Conservation (phyloP, 1,140 invertebrate genomes). For the Apis cerana region DNA sequence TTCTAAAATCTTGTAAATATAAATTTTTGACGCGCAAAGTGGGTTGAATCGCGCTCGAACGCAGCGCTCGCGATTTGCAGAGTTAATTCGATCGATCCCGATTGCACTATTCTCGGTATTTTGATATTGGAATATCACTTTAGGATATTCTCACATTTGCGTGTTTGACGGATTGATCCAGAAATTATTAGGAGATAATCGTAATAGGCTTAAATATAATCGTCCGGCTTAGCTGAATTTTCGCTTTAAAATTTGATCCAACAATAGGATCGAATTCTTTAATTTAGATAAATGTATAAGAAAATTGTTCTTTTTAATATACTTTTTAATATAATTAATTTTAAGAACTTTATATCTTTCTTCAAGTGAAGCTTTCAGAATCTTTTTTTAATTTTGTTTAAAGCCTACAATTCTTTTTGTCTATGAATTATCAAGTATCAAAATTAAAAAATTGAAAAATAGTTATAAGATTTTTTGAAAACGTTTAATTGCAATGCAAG, state of each 20-base stretch:
- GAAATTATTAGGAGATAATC: background rate
- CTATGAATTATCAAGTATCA: no score
- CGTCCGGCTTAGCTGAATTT: background rate
- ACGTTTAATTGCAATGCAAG: no score
- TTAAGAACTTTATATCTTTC: no score
- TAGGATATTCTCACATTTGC: background rate
- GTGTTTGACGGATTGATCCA: background rate
- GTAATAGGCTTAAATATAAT: background rate
- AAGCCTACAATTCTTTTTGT: no score
- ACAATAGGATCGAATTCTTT: no score
- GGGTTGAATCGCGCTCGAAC: background rate
- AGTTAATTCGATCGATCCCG: background rate
- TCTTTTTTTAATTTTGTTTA: no score
- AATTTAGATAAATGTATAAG: no score
- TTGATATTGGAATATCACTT: background rate
- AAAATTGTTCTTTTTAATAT: no score
- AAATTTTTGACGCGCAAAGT: background rate
- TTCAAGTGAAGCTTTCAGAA: no score
- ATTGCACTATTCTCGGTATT: background rate
- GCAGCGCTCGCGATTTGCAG: rapidly evolving
- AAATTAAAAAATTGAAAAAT: no score
- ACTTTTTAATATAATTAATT: no score
- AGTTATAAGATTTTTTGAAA: no score
- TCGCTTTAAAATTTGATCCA: background rate
- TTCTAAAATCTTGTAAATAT: background rate